Evolutionary conservation across 2,888 invertebrate genomes (phyloP).

Genomic region (Acrobasis suavella): DNA sequence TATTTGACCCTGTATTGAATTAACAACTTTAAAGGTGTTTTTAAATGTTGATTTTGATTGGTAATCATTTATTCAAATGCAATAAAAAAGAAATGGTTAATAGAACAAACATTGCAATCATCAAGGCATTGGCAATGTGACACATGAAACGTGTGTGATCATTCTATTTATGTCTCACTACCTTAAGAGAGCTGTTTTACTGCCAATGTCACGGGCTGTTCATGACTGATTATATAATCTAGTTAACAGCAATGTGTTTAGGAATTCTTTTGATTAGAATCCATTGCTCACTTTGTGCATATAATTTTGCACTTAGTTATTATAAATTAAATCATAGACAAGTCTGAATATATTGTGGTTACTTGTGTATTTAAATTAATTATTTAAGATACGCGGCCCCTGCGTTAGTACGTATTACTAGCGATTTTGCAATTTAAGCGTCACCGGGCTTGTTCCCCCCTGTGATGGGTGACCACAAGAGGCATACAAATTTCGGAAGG

Average conservation of each 20-base stretch:
- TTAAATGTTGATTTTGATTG: not conserved
- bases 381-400: too few species aligned
- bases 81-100: not conserved
- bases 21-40: too few species aligned
- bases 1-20: not conserved
- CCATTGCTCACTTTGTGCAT: not conserved
- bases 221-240: conserved; percentile 13
- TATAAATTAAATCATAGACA: too few species aligned
- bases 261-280: not conserved
- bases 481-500: too few species aligned
- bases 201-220: conserved; percentile 47
- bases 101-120: conserved; percentile 6
- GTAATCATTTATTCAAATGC: not conserved
- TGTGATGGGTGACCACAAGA: too few species aligned
- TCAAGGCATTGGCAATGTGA: conserved; percentile 30
- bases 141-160: conserved; percentile 36
- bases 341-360: too few species aligned
- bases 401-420: too few species aligned
- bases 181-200: conserved; percentile 47
- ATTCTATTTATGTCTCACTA: conserved; percentile 54
- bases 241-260: not conserved
- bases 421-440: too few species aligned
- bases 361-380: too few species aligned
- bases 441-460: too few species aligned
- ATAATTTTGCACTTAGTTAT: too few species aligned